Base-by-base conservation (phyloP, 2,113 vertebrate species). In the Triplophysa dalaica region DNA sequence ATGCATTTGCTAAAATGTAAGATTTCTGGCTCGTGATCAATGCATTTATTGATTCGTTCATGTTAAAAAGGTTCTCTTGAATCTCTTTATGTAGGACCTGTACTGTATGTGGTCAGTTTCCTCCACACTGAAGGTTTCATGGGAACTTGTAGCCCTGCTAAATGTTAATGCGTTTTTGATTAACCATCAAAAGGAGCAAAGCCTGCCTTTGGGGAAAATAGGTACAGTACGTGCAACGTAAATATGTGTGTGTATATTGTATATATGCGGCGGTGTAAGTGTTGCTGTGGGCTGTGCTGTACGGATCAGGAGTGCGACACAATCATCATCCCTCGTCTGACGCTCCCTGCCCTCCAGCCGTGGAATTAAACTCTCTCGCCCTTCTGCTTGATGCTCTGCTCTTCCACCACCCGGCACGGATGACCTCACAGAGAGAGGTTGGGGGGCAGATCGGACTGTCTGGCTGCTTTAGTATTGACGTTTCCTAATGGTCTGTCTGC, bases 401-500 rank as follows among this genome's bases (percentile, higher is more conserved):
- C 26, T 58, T 56, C 48, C 45, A 52, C 22, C 68, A 54, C 9
- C 24, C 68, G 52, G 45, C 48, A 70, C 10, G 45, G 43, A 21
- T 45, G 78, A 72, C 45, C 69, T 73, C 22, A 17, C 8, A 38
- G 33, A 5, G 3, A 21, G 69, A 16, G 61, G 68, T 56, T 14
- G 5, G 7, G 29, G 61, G 29, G 50, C n/a, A 33, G 17, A 24
- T 69, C 7, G 43, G 45, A 3, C 14, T 68, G 38, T 61, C 70
- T 75, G 63, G 16, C 74, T 66, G 52, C 63, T 21, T 14, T 21
- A 13, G 16, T 81, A 81, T 81, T 66, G 72, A 81, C 24, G 24
- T 69, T 48, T 33, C 21, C 41, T 81, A 81, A 81, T 81, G 64
- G 64, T 21, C 56, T 29, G 66, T 81, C 41, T 81, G 72, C 48